Evolutionary conservation across 2,888 invertebrate species (phyloP), one percentile per base, ranked within the genome.

Genomic region (Phaedon cochleariae): DNA sequence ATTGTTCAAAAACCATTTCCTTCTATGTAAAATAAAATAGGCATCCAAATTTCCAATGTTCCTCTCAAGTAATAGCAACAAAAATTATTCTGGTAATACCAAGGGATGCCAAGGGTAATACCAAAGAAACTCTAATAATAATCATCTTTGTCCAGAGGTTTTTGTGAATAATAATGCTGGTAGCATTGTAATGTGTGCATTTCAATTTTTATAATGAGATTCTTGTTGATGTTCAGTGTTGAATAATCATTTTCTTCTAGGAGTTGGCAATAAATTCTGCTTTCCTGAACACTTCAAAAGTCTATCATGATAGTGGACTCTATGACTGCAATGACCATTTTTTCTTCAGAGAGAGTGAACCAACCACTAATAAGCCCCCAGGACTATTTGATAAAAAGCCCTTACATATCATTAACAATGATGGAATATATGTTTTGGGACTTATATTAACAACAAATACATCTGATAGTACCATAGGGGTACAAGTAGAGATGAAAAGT

Each of bases 401-500:
- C 0, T 82, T 90, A 22, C 84, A 88, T 54, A 85, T 85, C 0
- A 87, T 90, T 9, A 84, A 85, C 18, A 86, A 85, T 62, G 94
- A 94, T 85, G 94, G 93, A 29, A 88, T 92, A 52, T 94, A 93
- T 79, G 84, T 90, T 29, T 84, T 91, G 66, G 84, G 86, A 17
- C 75, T 91, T 31, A 81, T 82, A 52, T 85, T 90, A 17, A 72
- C 74, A 0, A 71, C 74, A 0, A 80, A 85, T 21, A 79, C 81
- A 18, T 75, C 79, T 0, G 83, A 85, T 29, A 90, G 89, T 76
- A 86, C 48, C 18, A 88, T 90, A 0, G 84, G 86, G 0, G 87
- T 91, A 1, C 87, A 88, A 57, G 85, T 95, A 17, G 90, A 92
- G 80, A 92, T 95, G 88, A 85, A 88, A 69, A 89, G 91, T 31